A percentile compares a stretch with the other conserved stretches of the same genome.
Evolutionary conservation across 30 jellyfish, hydroid and myxozoan genomes (phyloP).

Genomic region (Cassiopea andromeda): DNA sequence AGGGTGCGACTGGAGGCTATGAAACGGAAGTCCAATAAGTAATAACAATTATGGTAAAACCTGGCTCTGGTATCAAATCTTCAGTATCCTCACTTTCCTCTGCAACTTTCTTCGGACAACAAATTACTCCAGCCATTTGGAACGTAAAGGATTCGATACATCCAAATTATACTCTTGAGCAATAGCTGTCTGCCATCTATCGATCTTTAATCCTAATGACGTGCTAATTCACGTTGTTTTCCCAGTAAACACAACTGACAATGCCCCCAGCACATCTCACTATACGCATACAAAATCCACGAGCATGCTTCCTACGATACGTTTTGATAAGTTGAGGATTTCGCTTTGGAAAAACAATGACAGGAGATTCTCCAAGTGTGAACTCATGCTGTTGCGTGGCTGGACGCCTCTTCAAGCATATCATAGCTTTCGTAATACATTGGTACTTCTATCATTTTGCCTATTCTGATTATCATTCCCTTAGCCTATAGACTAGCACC

Average conservation of each 20-base stretch:
- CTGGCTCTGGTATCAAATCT: constrained; percentile 17
- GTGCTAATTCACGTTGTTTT: constrained; percentile 3
- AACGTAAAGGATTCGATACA: not conserved
- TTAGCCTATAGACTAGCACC: not conserved
- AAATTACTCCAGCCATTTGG: constrained; percentile 25
- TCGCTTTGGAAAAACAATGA: constrained; percentile 24
- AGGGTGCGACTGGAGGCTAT: no score
- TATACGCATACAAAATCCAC: not conserved
- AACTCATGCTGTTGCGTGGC: constrained; percentile 20
- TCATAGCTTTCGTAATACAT: not conserved
- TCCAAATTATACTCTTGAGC: not conserved
- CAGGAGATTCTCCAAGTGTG: not conserved
- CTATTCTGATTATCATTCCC: not conserved
- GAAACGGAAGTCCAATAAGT: no score
- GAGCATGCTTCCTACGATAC: constrained; percentile 18
- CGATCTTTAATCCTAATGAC: not conserved
- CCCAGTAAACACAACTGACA: constrained; percentile 4
- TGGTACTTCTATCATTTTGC: not conserved
- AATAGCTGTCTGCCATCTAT: not conserved
- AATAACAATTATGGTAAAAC: not conserved
- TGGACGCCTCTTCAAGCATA: not conserved
- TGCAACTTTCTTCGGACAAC: constrained; percentile 7
- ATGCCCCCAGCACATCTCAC: constrained; percentile 25
- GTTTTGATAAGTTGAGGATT: constrained; percentile 13
- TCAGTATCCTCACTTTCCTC: constrained; percentile 3